phyloP scores from a whole-genome alignment of 2,888 invertebrate species.

The Lasioglossum leucozonium region DNA sequence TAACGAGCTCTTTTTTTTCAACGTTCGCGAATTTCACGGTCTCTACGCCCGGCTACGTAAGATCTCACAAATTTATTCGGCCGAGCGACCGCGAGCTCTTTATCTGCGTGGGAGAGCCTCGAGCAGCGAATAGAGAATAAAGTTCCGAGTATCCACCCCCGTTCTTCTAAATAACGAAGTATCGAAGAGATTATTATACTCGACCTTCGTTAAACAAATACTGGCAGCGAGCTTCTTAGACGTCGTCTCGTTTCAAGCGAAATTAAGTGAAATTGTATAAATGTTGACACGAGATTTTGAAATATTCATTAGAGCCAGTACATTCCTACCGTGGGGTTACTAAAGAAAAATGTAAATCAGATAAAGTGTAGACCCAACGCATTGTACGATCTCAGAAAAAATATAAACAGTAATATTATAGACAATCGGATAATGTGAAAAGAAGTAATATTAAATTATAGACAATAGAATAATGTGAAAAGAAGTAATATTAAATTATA shows the following conservation, averaged over 20 bases:
- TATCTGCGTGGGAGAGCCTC: not conserved
- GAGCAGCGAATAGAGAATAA: not conserved
- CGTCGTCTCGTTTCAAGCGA: not conserved
- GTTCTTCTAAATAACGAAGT: not conserved
- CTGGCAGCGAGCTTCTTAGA: not conserved
- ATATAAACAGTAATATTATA: not conserved
- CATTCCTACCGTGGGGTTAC: too few relatives aligned
- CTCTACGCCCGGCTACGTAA: not conserved
- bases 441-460: too few relatives aligned
- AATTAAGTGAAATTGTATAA: not conserved
- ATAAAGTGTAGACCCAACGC: too few relatives aligned
- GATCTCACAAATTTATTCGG: constrained; percentile 6
- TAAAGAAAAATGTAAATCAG: too few relatives aligned
- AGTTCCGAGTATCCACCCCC: too few relatives aligned
- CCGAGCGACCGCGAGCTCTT: not conserved
- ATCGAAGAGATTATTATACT: not conserved
- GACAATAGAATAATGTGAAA: too few relatives aligned
- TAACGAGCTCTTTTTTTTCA: not conserved
- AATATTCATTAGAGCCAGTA: too few relatives aligned
- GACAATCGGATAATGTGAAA: too few relatives aligned
- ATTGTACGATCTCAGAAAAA: not conserved
- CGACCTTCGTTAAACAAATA: not conserved
- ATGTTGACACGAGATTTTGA: too few relatives aligned
- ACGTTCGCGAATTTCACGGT: not conserved
- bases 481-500: not conserved